Evolutionary conservation across 2,888 invertebrate species (phyloP), one percentile per base, ranked within the genome.

Genomic region (Andrena haemorrhoa): DNA sequence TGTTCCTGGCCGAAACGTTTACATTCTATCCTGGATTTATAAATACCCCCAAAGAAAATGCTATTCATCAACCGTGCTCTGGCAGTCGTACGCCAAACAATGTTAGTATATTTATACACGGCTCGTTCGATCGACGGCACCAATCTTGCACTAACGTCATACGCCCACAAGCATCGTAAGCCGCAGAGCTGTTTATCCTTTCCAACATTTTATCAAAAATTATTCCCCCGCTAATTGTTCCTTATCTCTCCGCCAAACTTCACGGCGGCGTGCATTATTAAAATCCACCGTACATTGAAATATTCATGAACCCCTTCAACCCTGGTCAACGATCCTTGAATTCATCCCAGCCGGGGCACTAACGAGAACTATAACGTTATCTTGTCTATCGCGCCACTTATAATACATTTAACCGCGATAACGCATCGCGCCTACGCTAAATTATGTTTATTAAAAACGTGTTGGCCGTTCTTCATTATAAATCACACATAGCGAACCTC

Each of bases 291-390:
- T 53, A 71, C 65, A 80, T 78, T 47, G 72, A 80, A 80, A 78
- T 80, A 78, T 78, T 80, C 79, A 80, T 80, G 79, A 80, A 65
- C 49, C 61, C 26, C 56, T 72, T 78, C 79, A 78, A 35, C 47
- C 75, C 78, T 68, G 61, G 72, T 71, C 79, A 80, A 78, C 79
- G 79, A 80, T 78, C 79, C 79, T 78, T 68, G 71, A 66, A 68
- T 53, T 68, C 61, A 63, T 80, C 66, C 23, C 49, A 33, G 33
- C 61, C 2, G 7, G 61, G 23, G 16, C 58, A 33, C 47, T 78
- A 78, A 78, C 79, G 66, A 72, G 71, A 71, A 71, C 78, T 71
- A 66, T 78, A 77, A 71, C 79, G 47, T 72, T 80, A 80, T 80
- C 79, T 66, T 78, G 79, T 80, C 61, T 56, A 80, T 80, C 79